Base-by-base conservation (phyloP, 2,888 invertebrate genomes). In the Mythimna loreyi region DNA sequence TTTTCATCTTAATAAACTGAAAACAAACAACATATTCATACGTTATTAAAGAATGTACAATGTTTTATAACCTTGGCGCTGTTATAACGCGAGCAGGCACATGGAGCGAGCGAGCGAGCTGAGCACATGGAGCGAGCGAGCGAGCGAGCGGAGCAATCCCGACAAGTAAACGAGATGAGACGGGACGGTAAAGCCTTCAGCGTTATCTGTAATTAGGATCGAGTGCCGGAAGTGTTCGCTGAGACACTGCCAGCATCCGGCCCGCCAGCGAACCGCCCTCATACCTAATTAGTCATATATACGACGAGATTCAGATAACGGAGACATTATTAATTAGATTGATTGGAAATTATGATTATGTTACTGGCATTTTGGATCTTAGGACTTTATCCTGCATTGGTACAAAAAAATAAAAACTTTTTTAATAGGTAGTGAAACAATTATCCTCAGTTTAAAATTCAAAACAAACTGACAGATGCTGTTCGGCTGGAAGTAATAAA, bases 171-270 rank as follows among this genome's bases (percentile, higher is more conserved):
- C 87, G 90, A 91, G 92, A 92, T 90, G 90, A 87, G 89, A 82
- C 85, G 85, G 89, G 87, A 88, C 84, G 85, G 83, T 80, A 81
- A 82, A 86, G 82, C 80, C 83, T 86, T 82, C 86, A 86, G 82
- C 87, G 89, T 91, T 94, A 94, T 94, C 94, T 94, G 91, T 94
- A 94, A 94, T 94, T 94, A 94, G 93, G 91, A 93, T 93, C 93
- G 90, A 92, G 90, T 89, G 88, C 85, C 87, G 90, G 90, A 92
- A 92, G 90, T 83, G 82, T 88, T 87, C 86, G 81, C 83, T 82
- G 89, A 90, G 91, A 90, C 89, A 89, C 89, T 86, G 86, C 85
- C 84, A 87, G 84, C 82, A 87, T 87, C 87, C 85, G 85, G 79
- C 82, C 82, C 75, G 72, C 65, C 64, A 63, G 71, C 58, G 73